Conservation (phyloP, 2,113 vertebrate genomes). For the Sylvietta virens region DNA sequence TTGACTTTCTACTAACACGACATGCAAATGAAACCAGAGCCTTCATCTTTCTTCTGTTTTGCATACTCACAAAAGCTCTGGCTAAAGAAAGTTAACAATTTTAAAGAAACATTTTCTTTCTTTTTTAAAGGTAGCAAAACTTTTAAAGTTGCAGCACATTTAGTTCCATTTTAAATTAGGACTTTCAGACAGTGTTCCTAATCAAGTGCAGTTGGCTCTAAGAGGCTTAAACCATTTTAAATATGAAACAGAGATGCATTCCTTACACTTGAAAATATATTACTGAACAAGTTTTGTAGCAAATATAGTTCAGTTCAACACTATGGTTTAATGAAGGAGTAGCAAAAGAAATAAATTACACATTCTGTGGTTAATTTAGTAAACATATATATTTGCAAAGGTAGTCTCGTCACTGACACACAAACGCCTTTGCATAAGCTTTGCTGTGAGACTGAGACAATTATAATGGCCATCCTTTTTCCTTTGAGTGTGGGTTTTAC, state of each 20-base stretch:
- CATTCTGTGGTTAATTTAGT: conserved; percentile 5
- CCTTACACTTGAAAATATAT: conserved; percentile 6
- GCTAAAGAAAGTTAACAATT: neutral
- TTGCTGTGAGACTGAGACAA: neutral
- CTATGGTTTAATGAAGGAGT: neutral
- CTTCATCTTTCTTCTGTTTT: neutral
- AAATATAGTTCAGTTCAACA: conserved; percentile 24
- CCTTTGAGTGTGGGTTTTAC: neutral
- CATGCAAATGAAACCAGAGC: neutral
- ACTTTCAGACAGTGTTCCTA: neutral
- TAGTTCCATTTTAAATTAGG: neutral
- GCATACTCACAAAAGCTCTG: neutral
- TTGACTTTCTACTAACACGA: neutral
- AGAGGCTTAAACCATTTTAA: neutral
- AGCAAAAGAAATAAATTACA: neutral
- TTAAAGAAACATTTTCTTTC: neutral
- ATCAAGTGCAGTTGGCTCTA: neutral
- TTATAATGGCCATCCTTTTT: neutral
- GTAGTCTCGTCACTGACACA: neutral
- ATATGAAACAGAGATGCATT: neutral
- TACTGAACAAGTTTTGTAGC: neutral
- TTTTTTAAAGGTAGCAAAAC: neutral
- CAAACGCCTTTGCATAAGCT: neutral
- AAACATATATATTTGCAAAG: neutral
- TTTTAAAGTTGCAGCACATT: neutral